Evolutionary conservation across 1,140 invertebrate genomes (phyloP), one percentile per base, ranked within the genome.

Genomic region (Penaeus indicus): DNA sequence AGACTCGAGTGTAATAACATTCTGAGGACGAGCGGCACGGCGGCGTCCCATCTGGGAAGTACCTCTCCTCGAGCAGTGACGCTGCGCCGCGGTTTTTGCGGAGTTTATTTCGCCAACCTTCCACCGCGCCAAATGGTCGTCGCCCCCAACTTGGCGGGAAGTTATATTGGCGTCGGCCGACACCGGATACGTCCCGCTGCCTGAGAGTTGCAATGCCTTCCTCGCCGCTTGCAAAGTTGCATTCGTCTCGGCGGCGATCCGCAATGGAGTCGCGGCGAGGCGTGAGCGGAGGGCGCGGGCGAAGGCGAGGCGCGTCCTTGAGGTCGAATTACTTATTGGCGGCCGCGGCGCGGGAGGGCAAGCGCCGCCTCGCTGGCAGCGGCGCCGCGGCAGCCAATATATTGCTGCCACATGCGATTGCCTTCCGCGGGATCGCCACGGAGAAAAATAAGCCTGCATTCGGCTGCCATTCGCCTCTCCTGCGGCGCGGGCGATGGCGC

Each of bases 51-150:
- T 79, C 42, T 63, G 47, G 75, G 69, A 38, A 63, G 84, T 86
- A 86, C 84, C 84, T 86, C 84, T 27, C 72, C 84, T 86, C 84
- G 84, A 61, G 62, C 54, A 42, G 72, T 78, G 42, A 60, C 84
- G 25, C 75, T 54, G 69, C 84, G n/a, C 16, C 25, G 69, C 18
- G 18, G 10, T 86, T 77, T 86, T 86, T 27, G 84, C 84, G 84
- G 84, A 32, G 69, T 62, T 79, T 86, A 86, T 78, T 86, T 86
- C 84, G 84, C 84, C n/a, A 86, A 86, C 75, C 60, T 79, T 5
- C 75, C 54, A 54, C 3, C 54, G 25, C 60, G 80, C 80, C 19
- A 62, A 61, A 82, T 54, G 19, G 47, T 82, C 25, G 27, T 27
- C 19, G 8, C 25, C 21, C 25, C 27, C 42, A 19, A 60, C 27